Evolutionary conservation across 2,797 vertebrate genomes (phyloP), one percentile per base, ranked within the genome.

Genomic region (Melanogrammus aeglefinus): DNA sequence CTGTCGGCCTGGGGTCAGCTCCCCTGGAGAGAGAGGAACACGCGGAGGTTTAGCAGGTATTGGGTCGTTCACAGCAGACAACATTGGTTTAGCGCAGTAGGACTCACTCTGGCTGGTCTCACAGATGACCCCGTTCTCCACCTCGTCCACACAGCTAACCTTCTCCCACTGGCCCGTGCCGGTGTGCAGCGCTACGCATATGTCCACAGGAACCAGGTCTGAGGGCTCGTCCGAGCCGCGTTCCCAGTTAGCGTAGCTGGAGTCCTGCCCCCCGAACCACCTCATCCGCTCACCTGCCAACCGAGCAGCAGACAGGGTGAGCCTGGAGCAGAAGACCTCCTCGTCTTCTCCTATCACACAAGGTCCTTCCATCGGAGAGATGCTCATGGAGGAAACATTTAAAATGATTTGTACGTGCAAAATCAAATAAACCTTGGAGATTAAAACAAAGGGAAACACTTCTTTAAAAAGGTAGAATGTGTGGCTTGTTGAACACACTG

Each of bases 231-330:
- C 81, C 0, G 84, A 44, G 72, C 86, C 77, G 6, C 86, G 76
- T 86, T 92, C 92, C 96, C 96, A 97, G 84, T 97, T 96, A 12
- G 84, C 90, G 88, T 90, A 98, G 18, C 76, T 90, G 75, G 96
- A 81, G 16, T 88, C 80, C 13, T 92, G 87, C 1, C 94, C 90
- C 44, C 93, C 92, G 0, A 90, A 84, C 96, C 96, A 98, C 86
- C 80, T 95, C 86, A 97, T 93, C 79, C 80, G 77, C 1, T 94
- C 90, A 87, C 86, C 96, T 97, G 90, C 77, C 29, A 47, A 80
- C 21, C 87, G 41, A 44, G 66, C 14, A 71, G 41, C 41, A 44
- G 10, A 44, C 41, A 13, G 9, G 8, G 38, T 39, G 38, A 39
- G 36, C 36, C 6, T 1, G 36, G 36, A 6, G 38, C 9, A 39